These are phyloP conservation scores for Bucorvus abyssinicus DNA, from an alignment of 2,797 vertebrate species.

Conservation along the genomic window DNA sequence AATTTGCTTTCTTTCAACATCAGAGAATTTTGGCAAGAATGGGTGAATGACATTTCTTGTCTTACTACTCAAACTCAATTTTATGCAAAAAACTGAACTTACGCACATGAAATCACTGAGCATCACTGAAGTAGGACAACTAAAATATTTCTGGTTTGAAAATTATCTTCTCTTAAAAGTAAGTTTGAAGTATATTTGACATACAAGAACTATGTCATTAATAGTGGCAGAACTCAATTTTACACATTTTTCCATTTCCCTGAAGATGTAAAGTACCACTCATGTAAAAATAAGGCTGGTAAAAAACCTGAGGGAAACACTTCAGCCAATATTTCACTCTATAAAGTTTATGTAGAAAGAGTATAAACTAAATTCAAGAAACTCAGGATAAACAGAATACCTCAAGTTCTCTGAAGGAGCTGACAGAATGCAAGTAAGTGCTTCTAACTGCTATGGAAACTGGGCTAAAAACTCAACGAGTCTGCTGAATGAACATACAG, in stretches of 20 bases:
- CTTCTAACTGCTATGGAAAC: neutral
- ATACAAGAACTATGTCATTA: neutral
- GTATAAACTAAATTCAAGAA: neutral
- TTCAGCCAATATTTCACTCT: neutral
- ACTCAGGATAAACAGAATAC: neutral
- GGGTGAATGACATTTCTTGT: neutral
- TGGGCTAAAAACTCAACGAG: neutral
- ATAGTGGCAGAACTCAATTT: neutral
- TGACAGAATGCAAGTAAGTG: neutral
- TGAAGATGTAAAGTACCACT: neutral
- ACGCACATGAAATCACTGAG: neutral
- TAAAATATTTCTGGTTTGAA: neutral
- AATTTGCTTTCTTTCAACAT: neutral
- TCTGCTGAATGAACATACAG: neutral
- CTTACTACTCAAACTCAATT: neutral
- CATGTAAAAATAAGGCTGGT: neutral
- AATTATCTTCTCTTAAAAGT: slow-evolving; percentile 1
- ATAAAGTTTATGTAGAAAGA: neutral
- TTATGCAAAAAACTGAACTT: neutral
- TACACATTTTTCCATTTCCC: neutral
- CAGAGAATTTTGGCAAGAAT: neutral
- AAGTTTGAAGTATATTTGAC: neutral
- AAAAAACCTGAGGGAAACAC: neutral
- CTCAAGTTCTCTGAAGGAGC: neutral
- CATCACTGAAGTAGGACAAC: neutral